Conservation (phyloP, 2,113 vertebrate genomes). For the Hypomesus transpacificus region DNA sequence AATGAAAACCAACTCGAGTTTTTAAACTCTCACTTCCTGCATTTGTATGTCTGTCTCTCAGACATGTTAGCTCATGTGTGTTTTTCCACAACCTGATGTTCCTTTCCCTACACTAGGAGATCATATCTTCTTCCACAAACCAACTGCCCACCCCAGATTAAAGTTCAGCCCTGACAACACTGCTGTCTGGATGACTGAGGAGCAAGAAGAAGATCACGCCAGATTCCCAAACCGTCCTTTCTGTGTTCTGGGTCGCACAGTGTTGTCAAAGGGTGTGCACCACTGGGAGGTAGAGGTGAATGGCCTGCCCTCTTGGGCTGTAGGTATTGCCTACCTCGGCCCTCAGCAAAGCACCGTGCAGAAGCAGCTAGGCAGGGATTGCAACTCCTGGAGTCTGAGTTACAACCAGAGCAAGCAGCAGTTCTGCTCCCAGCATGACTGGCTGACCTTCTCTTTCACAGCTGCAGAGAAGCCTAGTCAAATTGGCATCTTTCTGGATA, state of each 20-base stretch:
- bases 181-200: constrained; percentile 14
- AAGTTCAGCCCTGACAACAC: constrained; percentile 12
- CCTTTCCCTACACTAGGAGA: constrained; percentile 14
- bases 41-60: neutral
- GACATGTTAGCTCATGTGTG: neutral
- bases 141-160: constrained; percentile 22
- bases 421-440: constrained; percentile 29
- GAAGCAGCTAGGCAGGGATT: constrained; percentile 7
- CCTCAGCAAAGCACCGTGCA: neutral
- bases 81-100: neutral
- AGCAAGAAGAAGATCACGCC: neutral
- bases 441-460: constrained; percentile 13
- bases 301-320: constrained; percentile 23
- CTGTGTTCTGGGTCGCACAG: constrained; percentile 20
- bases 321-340: constrained; percentile 25
- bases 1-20: neutral
- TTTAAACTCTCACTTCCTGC: neutral
- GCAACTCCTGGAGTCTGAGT: constrained; percentile 26
- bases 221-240: neutral
- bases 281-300: constrained; percentile 36
- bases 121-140: constrained; percentile 15
- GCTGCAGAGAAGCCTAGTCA: neutral
- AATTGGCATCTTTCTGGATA: constrained; percentile 32
- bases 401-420: constrained; percentile 15
- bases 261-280: constrained; percentile 23